Conservation (phyloP, 1,140 invertebrate species). For the Archivesica marissinica region DNA sequence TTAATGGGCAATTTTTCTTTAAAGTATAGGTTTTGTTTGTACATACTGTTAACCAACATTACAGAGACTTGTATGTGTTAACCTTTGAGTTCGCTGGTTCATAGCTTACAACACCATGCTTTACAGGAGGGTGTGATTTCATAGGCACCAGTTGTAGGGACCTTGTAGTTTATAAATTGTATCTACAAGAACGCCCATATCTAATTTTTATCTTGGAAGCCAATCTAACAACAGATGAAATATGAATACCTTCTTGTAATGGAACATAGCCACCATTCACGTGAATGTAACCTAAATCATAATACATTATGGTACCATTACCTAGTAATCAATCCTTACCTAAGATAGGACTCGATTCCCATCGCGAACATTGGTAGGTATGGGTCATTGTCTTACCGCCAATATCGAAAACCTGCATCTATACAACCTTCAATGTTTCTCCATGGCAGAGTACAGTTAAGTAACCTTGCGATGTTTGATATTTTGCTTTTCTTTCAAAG, state of each 20-base stretch:
- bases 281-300: neutral
- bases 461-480: neutral
- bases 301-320: slow-evolving; percentile 18
- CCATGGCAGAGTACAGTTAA: slow-evolving; percentile 1
- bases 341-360: slow-evolving; percentile 36
- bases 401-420: neutral
- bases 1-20: neutral
- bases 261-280: neutral
- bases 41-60: neutral
- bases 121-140: neutral
- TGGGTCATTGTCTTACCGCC: neutral
- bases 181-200: neutral
- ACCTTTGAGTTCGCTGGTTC: slow-evolving; percentile 55
- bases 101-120: slow-evolving; percentile 18
- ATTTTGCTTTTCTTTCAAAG: slow-evolving; percentile 16
- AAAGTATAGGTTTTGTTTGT: neutral
- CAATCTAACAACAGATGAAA: slow-evolving; percentile 2
- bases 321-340: neutral
- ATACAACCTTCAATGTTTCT: neutral
- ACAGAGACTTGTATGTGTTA: slow-evolving; percentile 43
- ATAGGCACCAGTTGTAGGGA: neutral
- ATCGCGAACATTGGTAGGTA: slow-evolving; percentile 4
- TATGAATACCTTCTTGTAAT: slow-evolving; percentile 32
- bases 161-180: neutral
- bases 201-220: neutral